Percentiles rank a stretch among this genome's conserved stretches.
Conservation (phyloP, 2,113 vertebrate species). For the Corydoras sp. region DNA sequence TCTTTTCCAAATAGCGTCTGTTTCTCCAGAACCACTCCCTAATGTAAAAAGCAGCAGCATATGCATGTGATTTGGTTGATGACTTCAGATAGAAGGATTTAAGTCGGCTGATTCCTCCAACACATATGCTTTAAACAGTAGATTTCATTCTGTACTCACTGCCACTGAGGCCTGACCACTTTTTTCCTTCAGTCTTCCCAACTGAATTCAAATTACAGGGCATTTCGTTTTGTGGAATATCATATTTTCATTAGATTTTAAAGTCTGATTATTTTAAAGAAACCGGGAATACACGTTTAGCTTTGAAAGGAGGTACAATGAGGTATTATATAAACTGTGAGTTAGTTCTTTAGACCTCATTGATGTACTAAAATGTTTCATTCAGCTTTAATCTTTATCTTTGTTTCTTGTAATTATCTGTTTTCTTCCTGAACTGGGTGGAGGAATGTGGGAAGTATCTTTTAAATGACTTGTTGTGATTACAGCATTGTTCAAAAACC, state of each 20-base stretch:
- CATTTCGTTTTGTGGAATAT: too few relatives aligned
- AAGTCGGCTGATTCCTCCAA: not conserved
- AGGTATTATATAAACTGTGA: too few relatives aligned
- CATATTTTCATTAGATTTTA: too few relatives aligned
- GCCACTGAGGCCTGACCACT: too few relatives aligned
- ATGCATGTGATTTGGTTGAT: too few relatives aligned
- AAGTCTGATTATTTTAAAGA: too few relatives aligned
- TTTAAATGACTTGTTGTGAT: constrained; percentile 49
- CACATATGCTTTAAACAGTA: not conserved
- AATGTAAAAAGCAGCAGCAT: constrained; percentile 59
- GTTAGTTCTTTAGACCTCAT: too few relatives aligned
- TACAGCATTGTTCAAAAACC: constrained; percentile 34
- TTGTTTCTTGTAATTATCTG: not conserved
- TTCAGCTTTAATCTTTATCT: not conserved
- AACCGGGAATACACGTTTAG: too few relatives aligned
- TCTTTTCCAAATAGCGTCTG: constrained; percentile 44
- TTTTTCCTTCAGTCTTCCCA: too few relatives aligned
- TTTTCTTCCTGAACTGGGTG: constrained; percentile 1
- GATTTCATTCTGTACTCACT: not conserved
- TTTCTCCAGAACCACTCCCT: constrained; percentile 48
- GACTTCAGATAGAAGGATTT: constrained; percentile 41
- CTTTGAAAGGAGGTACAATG: too few relatives aligned
- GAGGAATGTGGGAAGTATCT: constrained; percentile 50
- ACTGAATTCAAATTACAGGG: too few relatives aligned
- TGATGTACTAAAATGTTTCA: not conserved